Percentiles rank a stretch among this genome's conserved stretches.
Conservation (phyloP, 1,140 invertebrate genomes). For the Bombus affinis region DNA sequence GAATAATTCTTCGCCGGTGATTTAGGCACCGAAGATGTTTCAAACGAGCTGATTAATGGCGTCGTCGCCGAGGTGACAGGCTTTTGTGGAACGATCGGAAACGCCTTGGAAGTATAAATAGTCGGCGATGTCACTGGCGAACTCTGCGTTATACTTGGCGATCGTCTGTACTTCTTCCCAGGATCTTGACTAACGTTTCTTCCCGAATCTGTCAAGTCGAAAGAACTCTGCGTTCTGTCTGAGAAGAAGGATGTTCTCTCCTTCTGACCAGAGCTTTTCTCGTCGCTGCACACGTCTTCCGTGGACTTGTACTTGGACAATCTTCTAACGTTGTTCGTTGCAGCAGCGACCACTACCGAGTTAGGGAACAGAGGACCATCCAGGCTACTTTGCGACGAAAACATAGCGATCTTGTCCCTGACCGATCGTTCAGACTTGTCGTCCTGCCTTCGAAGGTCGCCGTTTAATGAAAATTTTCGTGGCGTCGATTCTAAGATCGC, state of each 20-base stretch:
- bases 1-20: conserved; percentile 4
- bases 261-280: conserved; percentile 58
- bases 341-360: conserved; percentile 65
- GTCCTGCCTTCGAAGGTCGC: conserved; percentile 84
- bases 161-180: conserved; percentile 47
- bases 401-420: conserved; percentile 94
- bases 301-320: conserved; percentile 82
- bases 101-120: conserved; percentile 37
- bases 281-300: conserved; percentile 81
- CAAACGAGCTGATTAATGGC: conserved; percentile 17
- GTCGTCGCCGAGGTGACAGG: background rate
- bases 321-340: conserved; percentile 60
- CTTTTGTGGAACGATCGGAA: conserved; percentile 44
- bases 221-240: conserved; percentile 77
- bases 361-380: conserved; percentile 74
- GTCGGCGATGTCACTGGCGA: conserved; percentile 1
- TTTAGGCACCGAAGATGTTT: background rate
- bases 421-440: conserved; percentile 91
- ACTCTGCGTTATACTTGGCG: conserved; percentile 61
- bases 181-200: conserved; percentile 45
- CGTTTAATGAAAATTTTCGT: conserved; percentile 73
- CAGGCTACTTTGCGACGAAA: conserved; percentile 83
- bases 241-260: conserved; percentile 63
- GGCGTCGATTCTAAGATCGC: conserved; percentile 42
- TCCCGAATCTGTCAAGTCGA: conserved; percentile 72